Conservation (phyloP, 2,113 vertebrate species). For the Saccopteryx leptura region DNA sequence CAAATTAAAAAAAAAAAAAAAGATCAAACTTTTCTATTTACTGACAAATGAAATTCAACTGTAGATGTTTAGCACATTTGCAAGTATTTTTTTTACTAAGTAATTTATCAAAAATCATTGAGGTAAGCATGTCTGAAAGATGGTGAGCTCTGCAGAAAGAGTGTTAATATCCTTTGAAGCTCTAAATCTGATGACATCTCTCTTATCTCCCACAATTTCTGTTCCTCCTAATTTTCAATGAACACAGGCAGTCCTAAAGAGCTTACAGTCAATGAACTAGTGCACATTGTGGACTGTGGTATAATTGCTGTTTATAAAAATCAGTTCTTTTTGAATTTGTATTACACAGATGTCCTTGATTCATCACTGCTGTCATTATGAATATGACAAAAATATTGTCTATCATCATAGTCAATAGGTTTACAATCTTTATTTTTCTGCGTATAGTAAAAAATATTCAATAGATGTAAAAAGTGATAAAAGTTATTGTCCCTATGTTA, state of each 20-base stretch:
- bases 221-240: background rate
- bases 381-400: background rate
- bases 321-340: constrained; percentile 34
- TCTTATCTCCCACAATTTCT: background rate
- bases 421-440: background rate
- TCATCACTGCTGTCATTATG: constrained; percentile 6
- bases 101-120: constrained; percentile 39
- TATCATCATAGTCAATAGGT: background rate
- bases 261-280: background rate
- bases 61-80: background rate
- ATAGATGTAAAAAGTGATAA: background rate
- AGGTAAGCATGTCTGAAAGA: constrained; percentile 27
- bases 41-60: background rate
- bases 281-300: background rate
- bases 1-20: background rate
- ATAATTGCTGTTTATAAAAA: constrained; percentile 52
- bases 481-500: background rate
- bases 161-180: background rate
- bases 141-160: constrained; percentile 27
- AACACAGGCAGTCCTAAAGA: background rate
- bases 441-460: background rate
- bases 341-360: constrained; percentile 3
- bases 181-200: constrained; percentile 14
- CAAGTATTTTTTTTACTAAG: background rate
- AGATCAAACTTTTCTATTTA: background rate